A percentile compares a stretch with the other conserved stretches of the same genome.
Evolutionary conservation across 2,797 vertebrate genomes (phyloP).

Genomic region (Crypturellus tataupa): DNA sequence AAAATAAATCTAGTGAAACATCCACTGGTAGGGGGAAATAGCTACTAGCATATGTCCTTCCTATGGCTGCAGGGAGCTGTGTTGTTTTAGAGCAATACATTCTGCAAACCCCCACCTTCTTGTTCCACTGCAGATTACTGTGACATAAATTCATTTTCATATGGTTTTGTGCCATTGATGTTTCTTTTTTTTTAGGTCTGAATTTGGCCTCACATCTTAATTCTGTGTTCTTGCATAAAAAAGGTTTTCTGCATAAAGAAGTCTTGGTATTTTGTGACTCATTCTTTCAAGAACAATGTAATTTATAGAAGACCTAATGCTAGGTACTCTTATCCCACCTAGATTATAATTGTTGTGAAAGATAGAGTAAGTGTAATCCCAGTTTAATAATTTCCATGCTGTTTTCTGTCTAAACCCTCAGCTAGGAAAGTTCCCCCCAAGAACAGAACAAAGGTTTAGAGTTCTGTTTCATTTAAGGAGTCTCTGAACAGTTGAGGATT

Average conservation of each 20-base stretch:
- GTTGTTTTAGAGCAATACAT: neutral
- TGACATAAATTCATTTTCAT: neutral
- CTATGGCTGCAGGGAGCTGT: neutral
- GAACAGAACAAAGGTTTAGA: neutral
- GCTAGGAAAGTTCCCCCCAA: neutral
- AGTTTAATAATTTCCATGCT: neutral
- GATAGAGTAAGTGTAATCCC: neutral
- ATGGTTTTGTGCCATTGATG: neutral
- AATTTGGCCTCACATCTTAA: neutral
- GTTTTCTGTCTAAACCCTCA: slow-evolving; percentile 2
- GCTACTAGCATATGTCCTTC: neutral
- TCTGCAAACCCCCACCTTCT: neutral
- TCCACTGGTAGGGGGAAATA: neutral
- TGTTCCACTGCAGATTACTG: neutral
- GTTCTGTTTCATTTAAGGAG: slow-evolving; percentile 51
- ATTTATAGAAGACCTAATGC: neutral
- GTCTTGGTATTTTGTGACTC: neutral
- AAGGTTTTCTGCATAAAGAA: neutral
- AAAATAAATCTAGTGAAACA: neutral
- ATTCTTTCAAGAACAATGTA: neutral
- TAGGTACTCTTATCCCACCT: neutral
- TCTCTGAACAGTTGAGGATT: slow-evolving; percentile 26
- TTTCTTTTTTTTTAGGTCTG: slow-evolving; percentile 15
- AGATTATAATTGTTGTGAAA: neutral
- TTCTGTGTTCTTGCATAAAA: neutral